Evolutionary conservation across 1,140 invertebrate species (phyloP), one percentile per base, ranked within the genome.

Genomic region (Drosophila truncata): DNA sequence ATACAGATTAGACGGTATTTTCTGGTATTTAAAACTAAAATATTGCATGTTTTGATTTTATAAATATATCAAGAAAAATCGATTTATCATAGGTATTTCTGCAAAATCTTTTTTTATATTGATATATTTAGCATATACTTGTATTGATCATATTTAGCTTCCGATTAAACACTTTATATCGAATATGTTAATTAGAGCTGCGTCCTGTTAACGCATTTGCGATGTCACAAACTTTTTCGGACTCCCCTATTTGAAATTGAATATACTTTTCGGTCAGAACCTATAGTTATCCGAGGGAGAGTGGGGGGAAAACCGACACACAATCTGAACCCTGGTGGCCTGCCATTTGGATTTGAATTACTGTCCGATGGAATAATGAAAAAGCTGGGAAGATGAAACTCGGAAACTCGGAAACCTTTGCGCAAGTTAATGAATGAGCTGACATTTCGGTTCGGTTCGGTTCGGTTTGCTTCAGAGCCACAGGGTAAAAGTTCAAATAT

Each of bases 381-480:
- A 66, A 35, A 50, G 44, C 33, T 25, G 33, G 31, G 52, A 75
- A 76, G 39, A 67, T 29, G 69, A 59, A 42, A 63, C 42, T 46
- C 41, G 46, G 46, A 66, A 85, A 74, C 80, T 46, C 41, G 54
- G 47, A 70, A 75, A 75, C 80, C 76, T 78, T 85, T 80, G 83
- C 71, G 63, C 84, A 87, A 87, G 63, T 83, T 88, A 87, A 87
- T 87, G 83, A 87, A 80, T 88, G 80, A 84, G 77, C 83, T 87
- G 83, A 86, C 83, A 86, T 86, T 87, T 87, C 63, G 59, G 66
- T 66, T 60, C 11, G 23, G 66, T 66, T 60, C 11, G 23, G 60
- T 44, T 50, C 46, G 23, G 46, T 70, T 57, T 33, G 50, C 42
- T 37, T 69, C 16, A 62, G 42, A 84, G 72, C 66, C 31, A 76